Percentiles rank a stretch among this genome's conserved stretches.
phyloP scores from a whole-genome alignment of 2,797 vertebrate species.

The Sebastes nivosus region DNA sequence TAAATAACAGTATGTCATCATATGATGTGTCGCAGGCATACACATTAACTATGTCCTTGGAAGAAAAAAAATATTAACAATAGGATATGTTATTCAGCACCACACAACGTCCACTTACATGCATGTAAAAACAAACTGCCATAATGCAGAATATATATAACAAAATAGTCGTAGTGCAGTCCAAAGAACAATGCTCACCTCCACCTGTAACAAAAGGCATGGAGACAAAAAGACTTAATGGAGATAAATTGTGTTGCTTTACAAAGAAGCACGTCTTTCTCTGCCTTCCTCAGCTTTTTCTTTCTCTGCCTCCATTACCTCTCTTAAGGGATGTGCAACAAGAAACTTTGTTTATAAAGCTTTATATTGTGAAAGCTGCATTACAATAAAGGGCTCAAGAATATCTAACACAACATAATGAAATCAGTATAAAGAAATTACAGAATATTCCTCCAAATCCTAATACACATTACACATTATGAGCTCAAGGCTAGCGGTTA shows the following conservation, averaged over 20 bases:
- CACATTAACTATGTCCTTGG: background rate
- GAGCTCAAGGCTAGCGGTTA: background rate
- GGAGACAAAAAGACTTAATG: background rate
- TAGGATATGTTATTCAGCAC: background rate
- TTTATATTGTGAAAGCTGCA: too few relatives aligned
- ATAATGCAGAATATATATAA: background rate
- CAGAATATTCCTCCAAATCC: background rate
- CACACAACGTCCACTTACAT: background rate
- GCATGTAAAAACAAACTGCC: background rate
- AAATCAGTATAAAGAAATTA: background rate
- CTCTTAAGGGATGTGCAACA: background rate
- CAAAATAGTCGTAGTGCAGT: background rate
- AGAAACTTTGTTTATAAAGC: background rate
- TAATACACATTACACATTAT: background rate
- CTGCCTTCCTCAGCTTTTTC: conserved; percentile 1
- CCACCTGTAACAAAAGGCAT: background rate
- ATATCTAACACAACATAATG: background rate
- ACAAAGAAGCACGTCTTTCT: background rate
- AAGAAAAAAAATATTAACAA: background rate
- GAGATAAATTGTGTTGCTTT: conserved; percentile 18
- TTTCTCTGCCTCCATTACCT: background rate
- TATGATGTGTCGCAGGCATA: background rate
- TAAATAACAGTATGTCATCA: background rate
- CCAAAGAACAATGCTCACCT: background rate
- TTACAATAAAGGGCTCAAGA: too few relatives aligned